Percentiles rank a stretch among this genome's conserved stretches.
phyloP scores from a whole-genome alignment of 2,113 vertebrate species.

The Anguilla rostrata region DNA sequence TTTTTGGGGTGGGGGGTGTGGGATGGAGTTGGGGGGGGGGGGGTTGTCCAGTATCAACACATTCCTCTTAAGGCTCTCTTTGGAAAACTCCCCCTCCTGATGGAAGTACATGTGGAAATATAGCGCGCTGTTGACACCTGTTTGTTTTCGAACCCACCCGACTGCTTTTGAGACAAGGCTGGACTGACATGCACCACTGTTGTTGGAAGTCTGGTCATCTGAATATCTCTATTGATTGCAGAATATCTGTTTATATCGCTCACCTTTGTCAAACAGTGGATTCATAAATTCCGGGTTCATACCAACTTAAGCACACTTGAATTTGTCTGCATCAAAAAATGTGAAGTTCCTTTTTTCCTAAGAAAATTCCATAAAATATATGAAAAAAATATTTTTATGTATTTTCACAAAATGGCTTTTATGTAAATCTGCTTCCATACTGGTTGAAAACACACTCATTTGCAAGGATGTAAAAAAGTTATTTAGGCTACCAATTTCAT shows the following conservation, averaged over 20 bases:
- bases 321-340: constrained; percentile 89
- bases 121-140: constrained; percentile 52
- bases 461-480: constrained; percentile 71
- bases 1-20: background rate
- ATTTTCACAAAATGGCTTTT: constrained; percentile 99
- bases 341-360: constrained; percentile 90
- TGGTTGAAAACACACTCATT: constrained; percentile 79
- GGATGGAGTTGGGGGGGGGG: background rate
- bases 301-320: constrained; percentile 97
- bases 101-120: constrained; percentile 50
- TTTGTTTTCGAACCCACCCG: constrained; percentile 48
- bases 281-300: constrained; percentile 77
- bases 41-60: constrained; percentile 26
- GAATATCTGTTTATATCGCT: constrained; percentile 81
- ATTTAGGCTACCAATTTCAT: constrained; percentile 81
- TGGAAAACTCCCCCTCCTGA: constrained; percentile 43
- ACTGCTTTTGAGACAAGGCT: constrained; percentile 50
- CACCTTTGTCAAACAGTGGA: constrained; percentile 71
- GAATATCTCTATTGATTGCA: constrained; percentile 44
- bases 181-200: constrained; percentile 54
- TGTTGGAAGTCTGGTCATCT: constrained; percentile 34
- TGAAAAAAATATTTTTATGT: constrained; percentile 96
- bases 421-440: constrained; percentile 96
- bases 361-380: constrained; percentile 73
- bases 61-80: constrained; percentile 43